Evolutionary conservation across 2,797 vertebrate species (phyloP), one percentile per base, ranked within the genome.

Genomic region (Pipistrellus nathusii): DNA sequence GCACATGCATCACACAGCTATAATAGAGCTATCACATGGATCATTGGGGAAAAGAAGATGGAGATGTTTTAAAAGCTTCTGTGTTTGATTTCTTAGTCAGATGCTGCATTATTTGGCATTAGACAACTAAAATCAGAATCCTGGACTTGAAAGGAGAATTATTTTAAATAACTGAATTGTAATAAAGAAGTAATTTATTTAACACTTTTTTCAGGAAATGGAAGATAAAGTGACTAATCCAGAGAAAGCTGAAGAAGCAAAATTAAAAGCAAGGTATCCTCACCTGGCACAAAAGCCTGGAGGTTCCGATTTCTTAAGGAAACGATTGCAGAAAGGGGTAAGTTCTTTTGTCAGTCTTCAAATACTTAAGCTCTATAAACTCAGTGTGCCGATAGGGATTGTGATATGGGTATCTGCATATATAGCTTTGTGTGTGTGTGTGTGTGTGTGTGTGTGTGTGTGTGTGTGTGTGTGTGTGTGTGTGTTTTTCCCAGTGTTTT

Each of bases 311-410:
- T 99, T 99, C 97, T 99, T 99, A 96, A 99, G 99, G 97, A 99
- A 99, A 98, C 98, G 99, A 90, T 99, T 99, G 93, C 99, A 99
- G 97, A 99, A 99, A 97, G 99, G 99, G 98, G 99, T 99, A 98
- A 99, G 99, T 98, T 95, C 55, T 96, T 82, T 41, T 27, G n/a
- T 96, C n/a, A 38, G 77, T 73, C 32, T 71, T 85, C 9, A 91
- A 2, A 71, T 71, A 8, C 17, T 92, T 90, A 68, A 38, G 14
- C n/a, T n/a, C 7, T 93, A 0, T 80, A 30, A 89, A 32, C 55
- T 95, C 38, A 35, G 1, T 83, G 18, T 86, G 53, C 62, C 13
- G 10, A 17, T 38, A 90, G 77, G 41, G 18, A 8, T 77, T 68
- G 30, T 87, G 59, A 76, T 76, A 64, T 78, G n/a, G 8, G 2